A percentile compares a stretch with the other conserved stretches of the same genome.
Conservation (phyloP, 2,797 vertebrate species). For the Pelobates cultripes region DNA sequence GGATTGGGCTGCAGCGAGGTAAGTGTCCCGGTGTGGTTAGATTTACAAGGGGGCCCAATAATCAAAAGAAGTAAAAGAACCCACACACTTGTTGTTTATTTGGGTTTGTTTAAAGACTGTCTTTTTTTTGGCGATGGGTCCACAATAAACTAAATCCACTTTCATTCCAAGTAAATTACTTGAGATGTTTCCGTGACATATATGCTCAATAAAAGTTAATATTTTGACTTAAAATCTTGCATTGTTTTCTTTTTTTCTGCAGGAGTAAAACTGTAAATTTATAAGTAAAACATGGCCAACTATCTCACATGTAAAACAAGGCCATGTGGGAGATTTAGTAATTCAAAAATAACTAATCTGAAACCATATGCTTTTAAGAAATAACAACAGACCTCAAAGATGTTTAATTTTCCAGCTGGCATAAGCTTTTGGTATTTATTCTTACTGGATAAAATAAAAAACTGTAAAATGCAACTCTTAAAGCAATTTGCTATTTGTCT, state of each 20-base stretch:
- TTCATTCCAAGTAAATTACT: too few species aligned
- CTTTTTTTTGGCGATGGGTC: too few species aligned
- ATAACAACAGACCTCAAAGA: slow-evolving; percentile 47
- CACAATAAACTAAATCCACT: too few species aligned
- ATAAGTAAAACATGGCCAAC: slow-evolving; percentile 18
- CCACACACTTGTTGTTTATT: too few species aligned
- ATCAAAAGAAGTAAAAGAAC: too few species aligned
- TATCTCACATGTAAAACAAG: slow-evolving; percentile 40
- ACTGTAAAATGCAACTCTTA: background rate
- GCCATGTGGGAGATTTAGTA: slow-evolving; percentile 40
- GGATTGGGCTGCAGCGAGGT: too few species aligned
- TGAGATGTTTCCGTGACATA: too few species aligned
- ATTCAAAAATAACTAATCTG: slow-evolving; percentile 45
- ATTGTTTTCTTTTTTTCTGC: slow-evolving; percentile 27
- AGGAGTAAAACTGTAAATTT: background rate
- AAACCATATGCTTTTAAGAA: slow-evolving; percentile 49
- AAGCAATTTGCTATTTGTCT: background rate
- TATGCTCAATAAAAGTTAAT: too few species aligned
- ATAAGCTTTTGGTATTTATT: slow-evolving; percentile 21
- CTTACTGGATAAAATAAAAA: slow-evolving; percentile 18
- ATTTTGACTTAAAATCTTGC: slow-evolving; percentile 8
- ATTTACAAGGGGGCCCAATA: too few species aligned
- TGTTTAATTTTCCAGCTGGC: slow-evolving; percentile 31
- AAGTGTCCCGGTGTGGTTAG: too few species aligned
- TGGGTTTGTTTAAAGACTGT: too few species aligned